A percentile compares a stretch with the other conserved stretches of the same genome.
Conservation (phyloP, 2,113 vertebrate genomes). For the Amblyopsis rosae region DNA sequence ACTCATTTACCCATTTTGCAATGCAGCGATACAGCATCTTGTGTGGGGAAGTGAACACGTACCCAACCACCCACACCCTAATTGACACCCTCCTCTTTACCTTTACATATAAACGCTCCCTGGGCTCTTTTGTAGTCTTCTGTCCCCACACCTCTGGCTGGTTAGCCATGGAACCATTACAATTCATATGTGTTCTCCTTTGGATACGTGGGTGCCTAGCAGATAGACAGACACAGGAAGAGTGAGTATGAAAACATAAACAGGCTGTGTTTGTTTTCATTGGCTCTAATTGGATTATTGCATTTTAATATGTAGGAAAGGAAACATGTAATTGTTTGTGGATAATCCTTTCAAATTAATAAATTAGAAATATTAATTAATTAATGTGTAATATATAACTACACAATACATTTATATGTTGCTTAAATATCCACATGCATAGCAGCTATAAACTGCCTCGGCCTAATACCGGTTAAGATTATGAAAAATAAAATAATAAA, state of each 20-base stretch:
- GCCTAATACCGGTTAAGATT: background rate
- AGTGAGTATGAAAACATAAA: constrained; percentile 53
- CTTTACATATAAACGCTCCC: constrained; percentile 48
- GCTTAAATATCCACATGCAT: no score
- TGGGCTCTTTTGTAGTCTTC: background rate
- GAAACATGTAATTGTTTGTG: no score
- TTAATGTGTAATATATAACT: no score
- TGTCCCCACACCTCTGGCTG: constrained; percentile 24
- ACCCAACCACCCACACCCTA: background rate
- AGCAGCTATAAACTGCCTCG: background rate
- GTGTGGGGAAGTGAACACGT: background rate
- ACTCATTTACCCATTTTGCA: constrained; percentile 61
- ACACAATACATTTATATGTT: no score
- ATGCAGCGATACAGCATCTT: constrained; percentile 19
- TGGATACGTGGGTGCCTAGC: constrained; percentile 57
- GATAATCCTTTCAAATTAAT: no score
- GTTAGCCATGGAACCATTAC: constrained; percentile 66
- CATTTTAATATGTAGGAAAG: background rate
- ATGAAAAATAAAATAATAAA: background rate
- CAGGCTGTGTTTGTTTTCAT: background rate
- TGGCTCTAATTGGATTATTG: background rate
- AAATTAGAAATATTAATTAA: no score
- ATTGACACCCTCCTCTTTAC: background rate
- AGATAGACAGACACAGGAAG: constrained; percentile 20
- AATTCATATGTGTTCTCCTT: constrained; percentile 53